phyloP scores from a whole-genome alignment of 1,140 invertebrate genomes.

The Helicoverpa zea region DNA sequence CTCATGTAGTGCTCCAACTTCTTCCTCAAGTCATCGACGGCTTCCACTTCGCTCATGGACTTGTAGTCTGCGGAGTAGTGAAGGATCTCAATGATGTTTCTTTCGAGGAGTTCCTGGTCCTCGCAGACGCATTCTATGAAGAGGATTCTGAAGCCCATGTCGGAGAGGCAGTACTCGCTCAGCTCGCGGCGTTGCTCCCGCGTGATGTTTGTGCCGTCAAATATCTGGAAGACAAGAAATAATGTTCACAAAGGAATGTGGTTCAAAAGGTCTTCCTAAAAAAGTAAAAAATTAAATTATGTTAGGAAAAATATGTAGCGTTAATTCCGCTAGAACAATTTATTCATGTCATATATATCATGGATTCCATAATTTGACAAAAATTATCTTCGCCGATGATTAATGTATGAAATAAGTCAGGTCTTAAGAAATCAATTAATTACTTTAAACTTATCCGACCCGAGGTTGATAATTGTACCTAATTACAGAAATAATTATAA shows the following conservation, averaged over 20 bases:
- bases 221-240: constrained; percentile 89
- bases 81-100: constrained; percentile 96
- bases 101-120: constrained; percentile 93
- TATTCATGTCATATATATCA: too few species aligned
- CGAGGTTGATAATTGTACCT: neutral
- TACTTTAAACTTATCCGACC: neutral
- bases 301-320: too few species aligned
- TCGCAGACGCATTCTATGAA: constrained; percentile 98
- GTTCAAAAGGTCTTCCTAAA: neutral
- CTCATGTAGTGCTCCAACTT: constrained; percentile 95
- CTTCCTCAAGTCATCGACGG: constrained; percentile 93
- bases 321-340: too few species aligned
- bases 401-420: neutral
- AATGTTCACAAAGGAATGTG: neutral
- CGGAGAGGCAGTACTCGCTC: constrained; percentile 90
- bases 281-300: neutral
- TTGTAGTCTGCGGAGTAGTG: constrained; percentile 96
- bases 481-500: too few species aligned
- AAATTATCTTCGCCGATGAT: neutral
- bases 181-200: constrained; percentile 92
- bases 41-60: constrained; percentile 91
- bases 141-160: constrained; percentile 94
- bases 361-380: too few species aligned
- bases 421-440: neutral
- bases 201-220: constrained; percentile 98